These are phyloP conservation scores for Chymomyza costata DNA, from an alignment of 1,140 invertebrate genomes.

Conservation along the genomic window DNA sequence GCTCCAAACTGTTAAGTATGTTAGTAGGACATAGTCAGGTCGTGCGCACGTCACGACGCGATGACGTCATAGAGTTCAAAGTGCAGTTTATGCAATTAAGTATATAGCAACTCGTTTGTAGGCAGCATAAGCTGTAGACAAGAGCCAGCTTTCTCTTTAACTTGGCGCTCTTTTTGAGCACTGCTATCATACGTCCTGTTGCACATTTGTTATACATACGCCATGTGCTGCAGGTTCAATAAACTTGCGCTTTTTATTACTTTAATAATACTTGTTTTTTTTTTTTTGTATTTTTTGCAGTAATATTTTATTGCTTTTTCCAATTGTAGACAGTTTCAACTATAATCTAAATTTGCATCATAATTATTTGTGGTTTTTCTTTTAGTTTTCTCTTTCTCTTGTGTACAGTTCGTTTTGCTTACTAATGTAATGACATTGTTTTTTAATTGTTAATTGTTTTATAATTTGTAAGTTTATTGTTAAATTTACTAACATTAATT, in stretches of 20 bases:
- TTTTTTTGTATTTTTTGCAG: slow-evolving; percentile 11
- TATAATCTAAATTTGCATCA: too few species aligned
- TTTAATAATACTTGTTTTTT: slow-evolving; percentile 51
- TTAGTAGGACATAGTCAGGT: slow-evolving; percentile 39
- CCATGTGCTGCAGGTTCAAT: slow-evolving; percentile 40
- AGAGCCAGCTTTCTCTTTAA: slow-evolving; percentile 2
- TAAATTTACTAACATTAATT: slow-evolving; percentile 30
- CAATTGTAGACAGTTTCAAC: slow-evolving; percentile 48
- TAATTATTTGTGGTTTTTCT: slow-evolving; percentile 3
- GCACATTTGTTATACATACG: slow-evolving; percentile 33
- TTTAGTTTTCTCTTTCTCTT: neutral
- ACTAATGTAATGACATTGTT: too few species aligned
- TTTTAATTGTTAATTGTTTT: slow-evolving; percentile 20
- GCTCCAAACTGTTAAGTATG: slow-evolving; percentile 23
- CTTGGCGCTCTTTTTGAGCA: slow-evolving; percentile 30
- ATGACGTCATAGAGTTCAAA: slow-evolving; percentile 44
- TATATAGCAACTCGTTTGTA: too few species aligned
- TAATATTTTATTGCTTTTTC: slow-evolving; percentile 48
- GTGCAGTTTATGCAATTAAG: slow-evolving; percentile 42
- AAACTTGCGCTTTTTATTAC: too few species aligned
- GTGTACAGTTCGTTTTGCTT: too few species aligned
- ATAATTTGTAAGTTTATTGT: slow-evolving; percentile 31
- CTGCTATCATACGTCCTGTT: slow-evolving; percentile 47
- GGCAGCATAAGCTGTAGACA: too few species aligned
- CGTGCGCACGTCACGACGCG: slow-evolving; percentile 41